phyloP scores from a whole-genome alignment of 1,140 invertebrate genomes.

The Bombus superbus region DNA sequence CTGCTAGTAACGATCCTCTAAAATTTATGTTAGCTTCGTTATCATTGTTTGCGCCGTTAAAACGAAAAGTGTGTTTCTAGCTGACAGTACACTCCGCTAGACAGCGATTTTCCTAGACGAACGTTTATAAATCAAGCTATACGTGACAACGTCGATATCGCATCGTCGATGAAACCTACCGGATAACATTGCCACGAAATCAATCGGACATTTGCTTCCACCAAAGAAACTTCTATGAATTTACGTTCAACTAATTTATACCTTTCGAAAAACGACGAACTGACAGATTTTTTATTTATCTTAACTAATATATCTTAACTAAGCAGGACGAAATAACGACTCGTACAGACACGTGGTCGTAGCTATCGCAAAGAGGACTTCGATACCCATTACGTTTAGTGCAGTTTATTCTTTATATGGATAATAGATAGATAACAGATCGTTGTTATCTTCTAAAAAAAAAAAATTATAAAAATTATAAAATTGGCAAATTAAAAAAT shows the following conservation, averaged over 20 bases:
- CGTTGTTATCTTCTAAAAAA: conserved; percentile 47
- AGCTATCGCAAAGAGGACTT: no score
- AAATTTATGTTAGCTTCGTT: conserved; percentile 23
- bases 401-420: no score
- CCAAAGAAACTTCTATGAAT: neutral
- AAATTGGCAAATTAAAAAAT: conserved; percentile 26
- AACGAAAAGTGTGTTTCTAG: conserved; percentile 9
- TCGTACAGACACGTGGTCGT: no score
- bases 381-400: no score
- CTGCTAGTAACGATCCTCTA: neutral
- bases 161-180: neutral
- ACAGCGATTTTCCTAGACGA: conserved; percentile 1
- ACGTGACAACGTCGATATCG: neutral
- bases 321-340: no score
- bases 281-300: no score
- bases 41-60: conserved; percentile 20
- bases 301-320: no score
- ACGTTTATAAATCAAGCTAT: conserved; percentile 9
- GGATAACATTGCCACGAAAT: neutral
- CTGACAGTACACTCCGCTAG: neutral
- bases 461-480: neutral
- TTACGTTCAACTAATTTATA: neutral
- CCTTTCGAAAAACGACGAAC: neutral
- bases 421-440: conserved; percentile 33
- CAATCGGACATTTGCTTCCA: no score